phyloP scores from a whole-genome alignment of 1,140 invertebrate genomes.

The Drosophila santomea region DNA sequence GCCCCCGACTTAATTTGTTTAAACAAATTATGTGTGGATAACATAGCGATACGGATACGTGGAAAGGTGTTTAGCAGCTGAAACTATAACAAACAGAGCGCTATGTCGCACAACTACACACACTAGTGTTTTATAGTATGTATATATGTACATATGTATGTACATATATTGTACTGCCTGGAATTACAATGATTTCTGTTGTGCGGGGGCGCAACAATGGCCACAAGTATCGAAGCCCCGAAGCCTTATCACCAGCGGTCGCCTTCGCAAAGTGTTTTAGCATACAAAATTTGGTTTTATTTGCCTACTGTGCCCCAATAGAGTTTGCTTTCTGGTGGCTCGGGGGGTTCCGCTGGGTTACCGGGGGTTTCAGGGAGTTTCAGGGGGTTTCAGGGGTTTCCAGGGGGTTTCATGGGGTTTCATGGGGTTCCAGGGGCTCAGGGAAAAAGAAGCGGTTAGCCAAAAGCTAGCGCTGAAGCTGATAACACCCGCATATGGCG shows the following conservation, averaged over 20 bases:
- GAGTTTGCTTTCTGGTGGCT: conserved; percentile 7
- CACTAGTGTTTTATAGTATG: background rate
- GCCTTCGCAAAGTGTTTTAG: conserved; percentile 79
- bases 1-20: conserved; percentile 77
- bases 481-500: conserved; percentile 78
- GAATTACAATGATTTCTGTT: conserved; percentile 41
- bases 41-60: conserved; percentile 28
- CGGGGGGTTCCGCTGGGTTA: too few relatives aligned
- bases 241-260: conserved; percentile 25
- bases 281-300: conserved; percentile 82
- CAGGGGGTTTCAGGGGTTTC: background rate
- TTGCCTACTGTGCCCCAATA: conserved; percentile 52
- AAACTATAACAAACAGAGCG: conserved; percentile 70
- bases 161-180: conserved; percentile 1
- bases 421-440: background rate
- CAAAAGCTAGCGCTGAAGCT: conserved; percentile 74
- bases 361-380: background rate
- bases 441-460: conserved; percentile 42
- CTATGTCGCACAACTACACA: background rate
- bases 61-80: conserved; percentile 72
- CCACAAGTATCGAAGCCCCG: conserved; percentile 14
- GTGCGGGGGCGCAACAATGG: conserved; percentile 43
- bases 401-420: background rate
- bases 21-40: conserved; percentile 80
- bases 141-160: conserved; percentile 2